Percentiles rank a stretch among this genome's conserved stretches.
Conservation (phyloP, 2,113 vertebrate species). For the Nymphicus hollandicus region DNA sequence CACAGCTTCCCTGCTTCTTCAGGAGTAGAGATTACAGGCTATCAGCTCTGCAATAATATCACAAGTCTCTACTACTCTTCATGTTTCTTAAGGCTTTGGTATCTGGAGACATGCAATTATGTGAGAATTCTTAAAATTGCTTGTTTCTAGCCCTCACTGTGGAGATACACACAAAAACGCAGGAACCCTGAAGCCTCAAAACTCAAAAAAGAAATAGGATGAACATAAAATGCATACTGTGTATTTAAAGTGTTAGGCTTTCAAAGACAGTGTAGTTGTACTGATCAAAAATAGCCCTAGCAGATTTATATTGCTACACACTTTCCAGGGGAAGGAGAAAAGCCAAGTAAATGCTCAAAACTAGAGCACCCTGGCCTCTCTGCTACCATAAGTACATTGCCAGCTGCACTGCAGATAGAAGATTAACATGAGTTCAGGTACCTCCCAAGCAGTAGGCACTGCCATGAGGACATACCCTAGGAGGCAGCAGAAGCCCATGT, state of each 20-base stretch:
- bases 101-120: neutral
- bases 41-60: neutral
- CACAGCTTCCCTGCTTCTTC: neutral
- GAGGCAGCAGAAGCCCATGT: slow-evolving; percentile 45
- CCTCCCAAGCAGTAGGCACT: neutral
- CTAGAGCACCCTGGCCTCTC: neutral
- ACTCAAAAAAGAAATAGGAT: neutral
- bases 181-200: neutral
- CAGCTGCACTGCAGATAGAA: neutral
- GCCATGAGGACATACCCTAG: slow-evolving; percentile 32
- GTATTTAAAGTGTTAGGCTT: neutral
- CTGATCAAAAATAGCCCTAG: neutral
- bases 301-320: neutral
- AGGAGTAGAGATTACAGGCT: neutral
- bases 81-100: neutral
- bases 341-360: neutral
- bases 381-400: accelerated
- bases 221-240: neutral
- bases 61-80: neutral
- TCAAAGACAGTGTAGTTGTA: neutral
- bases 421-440: neutral
- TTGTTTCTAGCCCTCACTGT: neutral
- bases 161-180: neutral
- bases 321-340: neutral
- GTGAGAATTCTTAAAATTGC: neutral